phyloP scores from a whole-genome alignment of 2,113 vertebrate species.

The Polypterus bichir region DNA sequence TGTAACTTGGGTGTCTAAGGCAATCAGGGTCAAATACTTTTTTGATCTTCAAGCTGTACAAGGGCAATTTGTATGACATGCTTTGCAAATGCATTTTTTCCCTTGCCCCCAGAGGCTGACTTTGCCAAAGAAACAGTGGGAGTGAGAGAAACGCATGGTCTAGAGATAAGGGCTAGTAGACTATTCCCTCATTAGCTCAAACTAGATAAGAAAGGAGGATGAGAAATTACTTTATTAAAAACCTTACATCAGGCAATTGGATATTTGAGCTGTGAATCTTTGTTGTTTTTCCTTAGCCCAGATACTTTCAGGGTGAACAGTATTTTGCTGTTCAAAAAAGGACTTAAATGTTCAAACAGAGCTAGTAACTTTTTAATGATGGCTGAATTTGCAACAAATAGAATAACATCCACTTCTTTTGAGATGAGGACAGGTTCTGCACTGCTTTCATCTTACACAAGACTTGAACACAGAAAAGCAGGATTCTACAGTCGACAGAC shows the following conservation, averaged over 20 bases:
- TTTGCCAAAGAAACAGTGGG: conserved; percentile 27
- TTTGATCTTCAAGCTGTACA: too few relatives aligned
- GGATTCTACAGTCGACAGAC: conserved; percentile 12
- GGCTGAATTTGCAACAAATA: neutral
- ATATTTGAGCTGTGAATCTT: conserved; percentile 8
- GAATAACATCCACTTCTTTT: neutral
- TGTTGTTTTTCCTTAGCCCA: conserved; percentile 18
- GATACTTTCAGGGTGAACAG: conserved; percentile 12
- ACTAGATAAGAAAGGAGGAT: conserved; percentile 38
- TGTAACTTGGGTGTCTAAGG: too few relatives aligned
- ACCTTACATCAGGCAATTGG: neutral
- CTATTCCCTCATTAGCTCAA: conserved; percentile 55
- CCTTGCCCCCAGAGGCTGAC: neutral
- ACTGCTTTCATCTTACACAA: conserved; percentile 11
- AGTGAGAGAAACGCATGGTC: conserved; percentile 30
- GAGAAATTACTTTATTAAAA: conserved; percentile 13
- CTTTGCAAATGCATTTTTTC: neutral
- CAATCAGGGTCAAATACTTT: too few relatives aligned
- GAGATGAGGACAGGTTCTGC: conserved; percentile 29
- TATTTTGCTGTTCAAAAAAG: neutral
- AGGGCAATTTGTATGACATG: too few relatives aligned
- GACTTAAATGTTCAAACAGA: neutral
- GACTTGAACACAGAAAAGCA: neutral
- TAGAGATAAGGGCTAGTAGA: conserved; percentile 47
- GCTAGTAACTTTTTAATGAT: neutral